phyloP scores from a whole-genome alignment of 2,888 invertebrate genomes.

The Apocheima hispidaria region DNA sequence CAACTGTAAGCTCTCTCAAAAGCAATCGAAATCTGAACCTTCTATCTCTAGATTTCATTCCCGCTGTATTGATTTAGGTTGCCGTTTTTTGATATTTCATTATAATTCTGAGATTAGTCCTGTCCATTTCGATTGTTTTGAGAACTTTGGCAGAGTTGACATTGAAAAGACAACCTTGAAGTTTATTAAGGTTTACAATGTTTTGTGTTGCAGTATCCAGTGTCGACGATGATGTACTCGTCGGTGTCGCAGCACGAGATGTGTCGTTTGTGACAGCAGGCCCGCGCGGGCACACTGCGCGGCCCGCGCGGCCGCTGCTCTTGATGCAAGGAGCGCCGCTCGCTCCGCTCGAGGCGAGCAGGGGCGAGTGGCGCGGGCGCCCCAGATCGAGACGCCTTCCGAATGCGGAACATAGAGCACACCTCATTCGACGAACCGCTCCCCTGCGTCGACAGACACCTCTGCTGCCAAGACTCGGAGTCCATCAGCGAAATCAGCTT shows the following conservation, averaged over 20 bases:
- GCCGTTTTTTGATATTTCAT: slow-evolving; percentile 38
- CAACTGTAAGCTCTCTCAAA: slow-evolving; percentile 28
- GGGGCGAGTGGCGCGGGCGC: slow-evolving; percentile 55
- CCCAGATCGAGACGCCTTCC: slow-evolving; percentile 59
- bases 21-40: slow-evolving; percentile 36
- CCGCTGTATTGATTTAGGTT: slow-evolving; percentile 36
- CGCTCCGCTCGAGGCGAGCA: slow-evolving; percentile 61
- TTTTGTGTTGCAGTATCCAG: slow-evolving; percentile 77
- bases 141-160: slow-evolving; percentile 8
- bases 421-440: slow-evolving; percentile 71
- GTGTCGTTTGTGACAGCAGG: slow-evolving; percentile 89
- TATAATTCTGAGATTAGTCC: slow-evolving; percentile 37
- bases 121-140: slow-evolving; percentile 35
- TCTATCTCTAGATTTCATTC: slow-evolving; percentile 37
- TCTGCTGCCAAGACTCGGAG: slow-evolving; percentile 72
- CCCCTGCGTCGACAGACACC: slow-evolving; percentile 66
- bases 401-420: slow-evolving; percentile 67
- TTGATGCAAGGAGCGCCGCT: slow-evolving; percentile 78
- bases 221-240: slow-evolving; percentile 86
- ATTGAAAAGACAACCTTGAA: slow-evolving; percentile 4
- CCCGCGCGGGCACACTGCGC: slow-evolving; percentile 75
- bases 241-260: slow-evolving; percentile 89
- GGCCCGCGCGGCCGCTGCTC: slow-evolving; percentile 72
- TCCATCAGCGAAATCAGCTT: slow-evolving; percentile 77
- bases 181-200: not conserved